Evolutionary conservation across 2,797 vertebrate species (phyloP).

Genomic region (Amblyraja radiata): DNA sequence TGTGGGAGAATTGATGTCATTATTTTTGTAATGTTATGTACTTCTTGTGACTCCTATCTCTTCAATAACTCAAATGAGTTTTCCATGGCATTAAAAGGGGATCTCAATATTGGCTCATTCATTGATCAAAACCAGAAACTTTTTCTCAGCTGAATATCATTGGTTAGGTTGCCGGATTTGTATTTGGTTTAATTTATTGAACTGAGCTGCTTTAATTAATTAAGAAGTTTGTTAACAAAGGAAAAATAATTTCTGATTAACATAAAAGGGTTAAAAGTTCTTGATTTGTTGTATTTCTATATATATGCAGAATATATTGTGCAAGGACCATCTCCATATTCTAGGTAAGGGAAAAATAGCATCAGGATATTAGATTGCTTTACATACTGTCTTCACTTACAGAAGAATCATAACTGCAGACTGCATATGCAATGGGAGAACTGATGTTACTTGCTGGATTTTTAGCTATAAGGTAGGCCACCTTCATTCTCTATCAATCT

Average conservation of each 20-base stretch:
- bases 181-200: conserved; percentile 26
- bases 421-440: background rate
- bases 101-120: background rate
- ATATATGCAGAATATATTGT: background rate
- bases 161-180: conserved; percentile 1
- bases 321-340: background rate
- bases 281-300: background rate
- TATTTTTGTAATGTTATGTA: conserved; percentile 31
- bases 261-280: background rate
- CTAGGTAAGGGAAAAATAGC: background rate
- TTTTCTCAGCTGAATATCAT: background rate
- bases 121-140: background rate
- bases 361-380: background rate
- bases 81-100: background rate
- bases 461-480: background rate
- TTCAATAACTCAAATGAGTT: conserved; percentile 1
- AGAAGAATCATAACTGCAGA: background rate
- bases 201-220: background rate
- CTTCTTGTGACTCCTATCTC: conserved; percentile 1
- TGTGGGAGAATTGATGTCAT: conserved; percentile 29
- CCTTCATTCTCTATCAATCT: background rate
- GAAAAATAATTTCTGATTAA: conserved; percentile 14
- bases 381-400: background rate
- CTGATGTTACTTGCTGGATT: background rate
- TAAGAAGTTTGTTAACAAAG: conserved; percentile 1